These are phyloP conservation scores for Empidonax traillii DNA, from an alignment of 2,113 vertebrate species.

Conservation along the genomic window DNA sequence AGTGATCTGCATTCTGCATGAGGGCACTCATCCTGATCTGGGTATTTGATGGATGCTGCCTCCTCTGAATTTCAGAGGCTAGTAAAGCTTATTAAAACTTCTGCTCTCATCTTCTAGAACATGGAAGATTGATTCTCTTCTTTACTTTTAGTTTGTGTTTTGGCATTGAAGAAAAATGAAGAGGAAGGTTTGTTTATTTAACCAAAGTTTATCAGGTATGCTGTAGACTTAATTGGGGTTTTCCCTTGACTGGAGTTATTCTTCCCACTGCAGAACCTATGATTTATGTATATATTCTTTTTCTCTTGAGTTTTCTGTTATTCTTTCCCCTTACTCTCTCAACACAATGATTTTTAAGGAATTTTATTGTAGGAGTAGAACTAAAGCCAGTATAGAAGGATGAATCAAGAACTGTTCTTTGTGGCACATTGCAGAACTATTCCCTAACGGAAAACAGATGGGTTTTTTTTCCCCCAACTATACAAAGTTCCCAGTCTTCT, in stretches of 20 bases:
- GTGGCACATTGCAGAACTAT: neutral
- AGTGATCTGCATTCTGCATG: neutral
- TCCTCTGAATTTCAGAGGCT: neutral
- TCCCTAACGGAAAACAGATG: neutral
- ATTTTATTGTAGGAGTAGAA: neutral
- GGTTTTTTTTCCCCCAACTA: fast-evolving
- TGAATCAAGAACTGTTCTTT: neutral
- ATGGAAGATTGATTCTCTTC: neutral
- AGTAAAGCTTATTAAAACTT: neutral
- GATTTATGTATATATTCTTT: neutral
- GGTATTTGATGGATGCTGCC: neutral
- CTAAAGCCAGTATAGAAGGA: neutral
- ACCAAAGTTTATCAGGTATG: neutral
- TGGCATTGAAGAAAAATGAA: neutral
- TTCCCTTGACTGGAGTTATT: neutral
- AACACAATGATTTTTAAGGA: neutral
- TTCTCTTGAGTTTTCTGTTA: neutral
- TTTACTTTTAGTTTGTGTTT: neutral
- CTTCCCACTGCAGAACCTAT: neutral
- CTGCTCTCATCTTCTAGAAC: neutral
- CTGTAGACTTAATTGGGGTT: neutral
- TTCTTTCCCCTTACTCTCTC: neutral
- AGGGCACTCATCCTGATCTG: neutral
- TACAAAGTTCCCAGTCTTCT: neutral
- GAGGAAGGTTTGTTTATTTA: neutral